Evolutionary conservation across 2,888 invertebrate species (phyloP), one percentile per base, ranked within the genome.

Genomic region (Ecliptopera silaceata): DNA sequence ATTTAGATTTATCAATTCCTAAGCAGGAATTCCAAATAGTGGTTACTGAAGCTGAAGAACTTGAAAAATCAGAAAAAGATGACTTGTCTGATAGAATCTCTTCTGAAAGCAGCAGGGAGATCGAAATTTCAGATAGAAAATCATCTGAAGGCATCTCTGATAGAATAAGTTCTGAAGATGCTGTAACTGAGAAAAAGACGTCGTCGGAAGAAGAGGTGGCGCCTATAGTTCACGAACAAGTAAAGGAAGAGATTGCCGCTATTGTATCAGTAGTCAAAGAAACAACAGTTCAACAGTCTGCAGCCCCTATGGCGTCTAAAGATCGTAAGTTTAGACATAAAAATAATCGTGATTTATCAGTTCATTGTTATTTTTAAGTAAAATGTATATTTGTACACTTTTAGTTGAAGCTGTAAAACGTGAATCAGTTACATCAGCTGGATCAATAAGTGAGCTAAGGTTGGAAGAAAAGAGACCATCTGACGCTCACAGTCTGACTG

Each of bases 131-230:
- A 5, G 92, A 92, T 29, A 74, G 84, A 34, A 92, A 92, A 68
- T 91, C 91, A 38, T 92, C 92, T 1, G 91, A 91, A 68, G 90
- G 89, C n/a, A 79, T 91, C 58, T 92, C 92, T 26, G 92, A 91
- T 48, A 88, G 78, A 59, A 91, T 92, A 15, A 91, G 91, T 61
- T 92, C 91, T 10, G 92, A 92, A 79, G 91, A 91, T 64, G 92
- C 87, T 12, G 92, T 91, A 0, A 92, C 92, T 5, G 91, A 91
- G 58, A 92, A 91, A 64, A 91, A 92, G 58, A 86, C 91, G 4
- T 91, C 91, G 5, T 91, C 90, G 1, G 92, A 92, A 71, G 91
- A 91, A 65, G 86, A 86, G 43, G 74, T 68, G 12, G 43, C 39
- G 0, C 61, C 69, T 0, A 84, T 77, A 69, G 82, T 81, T 42